These are phyloP conservation scores for Chrysopilus asiliformis DNA, from an alignment of 2,888 invertebrate genomes.

Conservation along the genomic window DNA sequence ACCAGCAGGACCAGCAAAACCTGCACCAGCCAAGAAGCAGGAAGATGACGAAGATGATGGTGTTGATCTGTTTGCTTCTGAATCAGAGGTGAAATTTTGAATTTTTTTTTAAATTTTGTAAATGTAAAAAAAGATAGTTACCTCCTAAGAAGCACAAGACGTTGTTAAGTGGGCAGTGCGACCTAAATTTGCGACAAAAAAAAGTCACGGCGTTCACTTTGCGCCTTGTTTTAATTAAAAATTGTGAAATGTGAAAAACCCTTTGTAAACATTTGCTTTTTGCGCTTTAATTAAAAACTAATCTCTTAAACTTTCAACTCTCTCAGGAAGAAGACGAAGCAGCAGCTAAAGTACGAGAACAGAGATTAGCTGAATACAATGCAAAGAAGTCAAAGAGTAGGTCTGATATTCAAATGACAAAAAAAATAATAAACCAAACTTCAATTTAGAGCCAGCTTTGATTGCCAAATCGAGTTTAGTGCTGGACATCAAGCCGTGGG, in stretches of 20 bases:
- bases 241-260: too few relatives aligned
- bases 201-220: too few relatives aligned
- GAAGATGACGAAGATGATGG: conserved; percentile 54
- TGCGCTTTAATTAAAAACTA: too few relatives aligned
- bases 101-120: not conserved
- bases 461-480: conserved; percentile 93
- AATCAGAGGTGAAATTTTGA: conserved; percentile 44
- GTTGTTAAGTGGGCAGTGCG: too few relatives aligned
- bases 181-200: too few relatives aligned
- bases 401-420: too few relatives aligned
- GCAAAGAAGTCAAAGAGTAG: conserved; percentile 83
- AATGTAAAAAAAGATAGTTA: not conserved
- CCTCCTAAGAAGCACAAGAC: too few relatives aligned
- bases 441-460: conserved; percentile 55
- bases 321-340: conserved; percentile 49
- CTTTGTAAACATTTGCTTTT: too few relatives aligned
- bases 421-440: not conserved
- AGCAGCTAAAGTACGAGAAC: conserved; percentile 65
- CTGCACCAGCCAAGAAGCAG: conserved; percentile 14
- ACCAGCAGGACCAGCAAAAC: conserved; percentile 9
- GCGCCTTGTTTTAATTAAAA: too few relatives aligned
- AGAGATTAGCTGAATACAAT: conserved; percentile 76
- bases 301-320: conserved; percentile 5
- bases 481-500: conserved; percentile 84
- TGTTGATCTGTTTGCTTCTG: conserved; percentile 70